These are phyloP conservation scores for Drosophila melanica DNA, from an alignment of 1,140 invertebrate genomes.

Conservation along the genomic window DNA sequence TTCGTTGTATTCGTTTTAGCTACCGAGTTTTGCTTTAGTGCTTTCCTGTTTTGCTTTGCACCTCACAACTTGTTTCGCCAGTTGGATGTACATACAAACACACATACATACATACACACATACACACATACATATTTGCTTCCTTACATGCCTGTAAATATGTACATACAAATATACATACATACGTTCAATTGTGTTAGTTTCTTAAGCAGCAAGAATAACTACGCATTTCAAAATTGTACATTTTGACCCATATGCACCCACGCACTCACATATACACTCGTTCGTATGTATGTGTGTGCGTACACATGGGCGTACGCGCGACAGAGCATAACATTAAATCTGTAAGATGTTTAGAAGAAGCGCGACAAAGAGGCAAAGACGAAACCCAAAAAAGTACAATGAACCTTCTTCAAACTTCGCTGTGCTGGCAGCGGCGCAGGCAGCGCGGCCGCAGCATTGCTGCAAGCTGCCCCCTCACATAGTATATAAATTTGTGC, in stretches of 20 bases:
- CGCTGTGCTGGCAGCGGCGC: constrained; percentile 29
- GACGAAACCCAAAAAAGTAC: constrained; percentile 67
- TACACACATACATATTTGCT: constrained; percentile 22
- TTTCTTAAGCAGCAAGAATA: constrained; percentile 3
- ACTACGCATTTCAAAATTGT: constrained; percentile 43
- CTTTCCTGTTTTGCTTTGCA: constrained; percentile 40
- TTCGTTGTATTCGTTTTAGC: constrained; percentile 5
- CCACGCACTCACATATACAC: constrained; percentile 5
- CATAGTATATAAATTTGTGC: constrained; percentile 5
- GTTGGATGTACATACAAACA: background rate
- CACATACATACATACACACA: constrained; percentile 26
- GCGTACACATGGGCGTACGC: constrained; percentile 6
- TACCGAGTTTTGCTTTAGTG: constrained; percentile 16
- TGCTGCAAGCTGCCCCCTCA: constrained; percentile 30
- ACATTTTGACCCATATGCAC: constrained; percentile 65
- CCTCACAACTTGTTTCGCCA: constrained; percentile 38
- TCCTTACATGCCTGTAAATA: background rate
- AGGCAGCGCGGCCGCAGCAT: constrained; percentile 20
- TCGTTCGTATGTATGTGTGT: background rate
- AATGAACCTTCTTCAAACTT: constrained; percentile 66
- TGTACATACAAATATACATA: background rate
- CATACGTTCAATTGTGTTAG: background rate
- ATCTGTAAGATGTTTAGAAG: constrained; percentile 34
- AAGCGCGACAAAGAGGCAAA: constrained; percentile 43
- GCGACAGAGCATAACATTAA: constrained; percentile 29